Conservation (phyloP, 2,888 invertebrate species). For the Scaptomyza polygonia region DNA sequence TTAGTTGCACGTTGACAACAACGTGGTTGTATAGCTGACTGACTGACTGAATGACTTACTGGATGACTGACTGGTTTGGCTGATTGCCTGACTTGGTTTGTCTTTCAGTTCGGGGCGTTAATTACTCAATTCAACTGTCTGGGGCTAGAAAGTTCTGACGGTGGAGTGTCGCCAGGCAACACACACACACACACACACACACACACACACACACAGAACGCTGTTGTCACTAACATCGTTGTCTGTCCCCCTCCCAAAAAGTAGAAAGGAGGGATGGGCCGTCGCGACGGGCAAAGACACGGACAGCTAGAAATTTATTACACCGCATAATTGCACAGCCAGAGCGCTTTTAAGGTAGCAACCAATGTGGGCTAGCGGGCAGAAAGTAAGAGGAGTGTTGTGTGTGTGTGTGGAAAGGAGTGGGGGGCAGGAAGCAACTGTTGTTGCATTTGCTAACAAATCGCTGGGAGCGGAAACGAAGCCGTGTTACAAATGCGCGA, state of each 20-base stretch:
- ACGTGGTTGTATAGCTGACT: neutral
- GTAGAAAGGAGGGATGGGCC: neutral
- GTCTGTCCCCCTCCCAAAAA: constrained; percentile 18
- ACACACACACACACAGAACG: constrained; percentile 40
- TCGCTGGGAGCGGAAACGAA: constrained; percentile 73
- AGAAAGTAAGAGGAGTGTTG: neutral
- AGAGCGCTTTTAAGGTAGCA: constrained; percentile 71
- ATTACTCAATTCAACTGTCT: constrained; percentile 80
- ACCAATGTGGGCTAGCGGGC: constrained; percentile 40
- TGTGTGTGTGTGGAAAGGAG: neutral
- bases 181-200: too few relatives aligned
- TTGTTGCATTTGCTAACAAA: constrained; percentile 80
- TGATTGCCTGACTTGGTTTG: constrained; percentile 39
- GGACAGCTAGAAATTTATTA: constrained; percentile 78
- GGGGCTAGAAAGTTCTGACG: constrained; percentile 53
- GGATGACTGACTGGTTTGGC: constrained; percentile 9
- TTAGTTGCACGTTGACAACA: constrained; percentile 42
- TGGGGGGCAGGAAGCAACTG: constrained; percentile 47
- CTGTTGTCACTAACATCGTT: constrained; percentile 57
- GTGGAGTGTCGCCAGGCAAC: constrained; percentile 46
- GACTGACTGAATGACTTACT: constrained; percentile 18
- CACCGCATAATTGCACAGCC: constrained; percentile 80
- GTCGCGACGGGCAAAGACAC: constrained; percentile 40
- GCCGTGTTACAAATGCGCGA: constrained; percentile 79
- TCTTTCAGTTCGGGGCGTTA: constrained; percentile 64